These are phyloP conservation scores for Drosophila murphyi DNA, from an alignment of 1,140 invertebrate species.

Conservation along the genomic window DNA sequence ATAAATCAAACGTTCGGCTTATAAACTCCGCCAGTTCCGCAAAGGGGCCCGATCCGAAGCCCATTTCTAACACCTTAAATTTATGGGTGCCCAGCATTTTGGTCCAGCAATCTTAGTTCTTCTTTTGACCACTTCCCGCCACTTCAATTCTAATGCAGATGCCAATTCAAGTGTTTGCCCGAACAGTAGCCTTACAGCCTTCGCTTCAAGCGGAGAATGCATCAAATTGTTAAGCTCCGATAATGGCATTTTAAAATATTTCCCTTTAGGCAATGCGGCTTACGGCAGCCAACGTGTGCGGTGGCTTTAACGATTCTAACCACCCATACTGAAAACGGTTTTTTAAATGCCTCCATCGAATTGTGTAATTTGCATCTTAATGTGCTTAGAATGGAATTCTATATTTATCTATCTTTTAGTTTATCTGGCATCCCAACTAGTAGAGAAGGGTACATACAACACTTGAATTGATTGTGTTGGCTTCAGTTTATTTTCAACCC, in stretches of 20 bases:
- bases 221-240: slow-evolving; percentile 68
- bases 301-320: slow-evolving; percentile 26
- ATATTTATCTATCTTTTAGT: neutral
- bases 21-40: slow-evolving; percentile 55
- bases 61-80: slow-evolving; percentile 77
- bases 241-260: slow-evolving; percentile 82
- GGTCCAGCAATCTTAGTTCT: slow-evolving; percentile 11
- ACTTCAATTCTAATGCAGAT: slow-evolving; percentile 80
- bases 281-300: slow-evolving; percentile 67
- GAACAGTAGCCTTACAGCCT: slow-evolving; percentile 59
- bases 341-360: slow-evolving; percentile 40
- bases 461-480: slow-evolving; percentile 1
- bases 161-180: slow-evolving; percentile 34
- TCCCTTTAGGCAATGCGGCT: slow-evolving; percentile 35
- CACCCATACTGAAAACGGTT: slow-evolving; percentile 69
- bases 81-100: slow-evolving; percentile 45
- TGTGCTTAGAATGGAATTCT: neutral
- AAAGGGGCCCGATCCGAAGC: slow-evolving; percentile 31
- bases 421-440: neutral
- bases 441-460: neutral
- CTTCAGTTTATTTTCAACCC: neutral
- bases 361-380: slow-evolving; percentile 61
- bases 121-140: slow-evolving; percentile 18
- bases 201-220: slow-evolving; percentile 51
- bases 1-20: slow-evolving; percentile 79